These are phyloP conservation scores for Cheumatopsyche charites DNA, from an alignment of 1,140 invertebrate species.

Conservation along the genomic window DNA sequence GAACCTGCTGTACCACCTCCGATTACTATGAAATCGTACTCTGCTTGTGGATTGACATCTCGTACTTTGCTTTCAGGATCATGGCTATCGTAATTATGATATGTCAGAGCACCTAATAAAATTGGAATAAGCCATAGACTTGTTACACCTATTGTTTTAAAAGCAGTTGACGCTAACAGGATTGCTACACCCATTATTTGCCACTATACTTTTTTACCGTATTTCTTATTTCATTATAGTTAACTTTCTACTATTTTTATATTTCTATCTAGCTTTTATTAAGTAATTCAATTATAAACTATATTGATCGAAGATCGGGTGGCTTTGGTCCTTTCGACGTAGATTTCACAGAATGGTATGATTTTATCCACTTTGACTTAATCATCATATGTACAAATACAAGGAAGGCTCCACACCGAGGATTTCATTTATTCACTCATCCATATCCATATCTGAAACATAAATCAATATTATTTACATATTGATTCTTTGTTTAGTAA, in stretches of 20 bases:
- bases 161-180: conserved; percentile 73
- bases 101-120: conserved; percentile 79
- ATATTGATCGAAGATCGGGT: conserved; percentile 26
- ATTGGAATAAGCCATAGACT: conserved; percentile 83
- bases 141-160: conserved; percentile 77
- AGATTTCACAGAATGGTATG: conserved; percentile 15
- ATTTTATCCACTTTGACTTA: conserved; percentile 8
- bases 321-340: conserved; percentile 37
- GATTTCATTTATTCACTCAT: conserved; percentile 8
- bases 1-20: conserved; percentile 93
- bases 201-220: neutral
- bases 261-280: neutral
- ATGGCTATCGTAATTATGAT: conserved; percentile 79
- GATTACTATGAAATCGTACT: conserved; percentile 87
- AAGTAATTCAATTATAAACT: neutral
- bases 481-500: neutral
- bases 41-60: conserved; percentile 57
- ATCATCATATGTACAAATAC: conserved; percentile 40
- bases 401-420: neutral
- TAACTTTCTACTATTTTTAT: neutral
- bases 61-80: conserved; percentile 75
- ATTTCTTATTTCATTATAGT: neutral
- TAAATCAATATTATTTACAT: conserved; percentile 6
- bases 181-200: conserved; percentile 71
- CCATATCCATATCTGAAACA: conserved; percentile 8